These are phyloP conservation scores for Mesitornis unicolor DNA, from an alignment of 2,113 vertebrate species.

Conservation along the genomic window DNA sequence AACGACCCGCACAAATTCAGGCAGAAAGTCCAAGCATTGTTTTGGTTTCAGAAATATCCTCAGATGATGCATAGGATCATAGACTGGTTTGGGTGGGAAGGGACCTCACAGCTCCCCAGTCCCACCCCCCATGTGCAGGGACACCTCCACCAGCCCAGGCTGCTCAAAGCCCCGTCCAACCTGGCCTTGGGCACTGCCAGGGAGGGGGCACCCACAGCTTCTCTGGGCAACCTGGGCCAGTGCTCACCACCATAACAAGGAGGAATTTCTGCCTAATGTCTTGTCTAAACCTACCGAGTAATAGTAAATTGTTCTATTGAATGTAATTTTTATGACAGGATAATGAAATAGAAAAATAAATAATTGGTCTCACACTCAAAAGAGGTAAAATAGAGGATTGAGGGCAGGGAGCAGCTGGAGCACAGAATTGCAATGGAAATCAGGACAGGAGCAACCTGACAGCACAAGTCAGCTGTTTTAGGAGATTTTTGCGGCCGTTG, in stretches of 20 bases:
- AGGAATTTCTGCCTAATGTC: too few relatives aligned
- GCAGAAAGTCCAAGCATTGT: too few relatives aligned
- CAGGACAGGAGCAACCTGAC: neutral
- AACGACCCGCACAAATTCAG: neutral
- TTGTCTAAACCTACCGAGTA: too few relatives aligned
- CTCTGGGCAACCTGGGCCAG: too few relatives aligned
- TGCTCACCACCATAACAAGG: too few relatives aligned
- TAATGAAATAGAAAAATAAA: neutral
- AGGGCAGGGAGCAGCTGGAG: neutral
- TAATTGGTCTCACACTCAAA: neutral
- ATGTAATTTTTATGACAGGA: neutral
- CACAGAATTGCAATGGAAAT: neutral
- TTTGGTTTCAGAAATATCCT: neutral
- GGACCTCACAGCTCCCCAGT: too few relatives aligned
- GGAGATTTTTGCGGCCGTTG: neutral
- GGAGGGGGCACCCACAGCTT: too few relatives aligned
- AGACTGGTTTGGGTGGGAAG: too few relatives aligned
- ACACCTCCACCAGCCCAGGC: too few relatives aligned
- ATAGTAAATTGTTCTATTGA: neutral
- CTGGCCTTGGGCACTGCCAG: too few relatives aligned
- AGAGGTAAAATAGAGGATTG: neutral
- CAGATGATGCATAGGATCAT: rapidly evolving
- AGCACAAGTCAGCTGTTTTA: neutral
- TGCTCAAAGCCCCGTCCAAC: too few relatives aligned
- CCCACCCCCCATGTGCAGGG: too few relatives aligned